A percentile compares a stretch with the other conserved stretches of the same genome.
phyloP scores from a whole-genome alignment of 2,113 vertebrate genomes.

The Nothocercus julius region DNA sequence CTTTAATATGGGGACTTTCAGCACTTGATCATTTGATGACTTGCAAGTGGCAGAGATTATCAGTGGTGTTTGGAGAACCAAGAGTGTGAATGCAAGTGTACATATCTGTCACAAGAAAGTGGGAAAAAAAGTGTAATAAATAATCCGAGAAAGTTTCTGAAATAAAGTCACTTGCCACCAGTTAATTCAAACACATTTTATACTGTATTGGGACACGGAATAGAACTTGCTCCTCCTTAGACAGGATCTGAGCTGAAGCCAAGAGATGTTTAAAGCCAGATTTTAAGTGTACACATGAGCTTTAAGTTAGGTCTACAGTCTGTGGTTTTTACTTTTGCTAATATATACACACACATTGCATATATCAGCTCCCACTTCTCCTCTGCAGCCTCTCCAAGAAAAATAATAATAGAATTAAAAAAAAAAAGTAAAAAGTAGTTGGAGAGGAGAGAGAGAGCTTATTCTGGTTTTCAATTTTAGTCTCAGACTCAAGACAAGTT shows the following conservation, averaged over 20 bases:
- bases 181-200: not conserved
- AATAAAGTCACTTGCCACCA: not conserved
- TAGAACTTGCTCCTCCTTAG: not conserved
- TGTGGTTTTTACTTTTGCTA: not conserved
- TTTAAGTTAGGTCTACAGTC: not conserved
- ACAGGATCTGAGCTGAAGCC: not conserved
- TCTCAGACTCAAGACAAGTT: conserved; percentile 23
- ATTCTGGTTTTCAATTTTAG: conserved; percentile 41
- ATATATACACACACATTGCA: not conserved
- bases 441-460: conserved; percentile 16
- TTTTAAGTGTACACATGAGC: not conserved
- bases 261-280: not conserved
- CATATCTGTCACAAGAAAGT: not conserved
- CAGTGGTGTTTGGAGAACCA: not conserved
- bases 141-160: not conserved
- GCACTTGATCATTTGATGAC: not conserved
- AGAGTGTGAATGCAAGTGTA: not conserved
- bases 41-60: not conserved
- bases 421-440: not conserved
- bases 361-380: not conserved
- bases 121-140: not conserved
- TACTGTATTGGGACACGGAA: not conserved
- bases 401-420: no score
- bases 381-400: no score
- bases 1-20: not conserved